Evolutionary conservation across 2,797 vertebrate species (phyloP).

Genomic region (Denticeps clupeoides): DNA sequence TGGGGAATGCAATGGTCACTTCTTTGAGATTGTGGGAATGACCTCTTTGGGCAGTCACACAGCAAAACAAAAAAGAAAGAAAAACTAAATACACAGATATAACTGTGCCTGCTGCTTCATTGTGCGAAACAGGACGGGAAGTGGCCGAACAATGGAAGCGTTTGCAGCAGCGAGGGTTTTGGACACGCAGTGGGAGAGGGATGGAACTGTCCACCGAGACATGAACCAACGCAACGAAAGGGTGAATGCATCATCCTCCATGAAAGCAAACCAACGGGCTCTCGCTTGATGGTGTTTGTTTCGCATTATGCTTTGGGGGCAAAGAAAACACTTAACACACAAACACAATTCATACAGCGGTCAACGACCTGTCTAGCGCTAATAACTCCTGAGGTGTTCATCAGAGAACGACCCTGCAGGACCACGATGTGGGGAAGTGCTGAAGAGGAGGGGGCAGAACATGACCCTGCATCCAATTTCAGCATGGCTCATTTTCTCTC

Average conservation of each 20-base stretch:
- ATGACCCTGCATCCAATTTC: not conserved
- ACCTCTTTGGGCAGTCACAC: slow-evolving; percentile 6
- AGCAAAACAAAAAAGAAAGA: not conserved
- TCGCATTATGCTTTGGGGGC: slow-evolving; percentile 3
- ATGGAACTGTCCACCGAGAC: slow-evolving; percentile 2
- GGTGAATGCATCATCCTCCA: slow-evolving; percentile 3
- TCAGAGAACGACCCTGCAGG: not conserved
- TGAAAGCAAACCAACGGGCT: not conserved
- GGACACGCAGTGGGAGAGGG: not conserved
- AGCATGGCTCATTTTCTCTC: not conserved
- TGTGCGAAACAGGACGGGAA: not conserved
- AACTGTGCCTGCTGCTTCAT: not conserved
- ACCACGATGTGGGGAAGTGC: slow-evolving; percentile 6
- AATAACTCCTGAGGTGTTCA: not conserved
- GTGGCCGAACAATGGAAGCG: not conserved
- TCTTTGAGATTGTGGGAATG: slow-evolving; percentile 14
- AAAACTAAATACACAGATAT: not conserved
- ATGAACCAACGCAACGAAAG: not conserved
- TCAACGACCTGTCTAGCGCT: not conserved
- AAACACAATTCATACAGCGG: not conserved
- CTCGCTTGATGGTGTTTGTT: slow-evolving; percentile 6
- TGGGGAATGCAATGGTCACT: slow-evolving; percentile 15
- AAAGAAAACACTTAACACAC: not conserved
- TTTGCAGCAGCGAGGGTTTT: not conserved
- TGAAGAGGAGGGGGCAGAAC: slow-evolving; percentile 8